Base-by-base conservation (phyloP, 2,113 vertebrate genomes). In the Hyperopisus bebe region DNA sequence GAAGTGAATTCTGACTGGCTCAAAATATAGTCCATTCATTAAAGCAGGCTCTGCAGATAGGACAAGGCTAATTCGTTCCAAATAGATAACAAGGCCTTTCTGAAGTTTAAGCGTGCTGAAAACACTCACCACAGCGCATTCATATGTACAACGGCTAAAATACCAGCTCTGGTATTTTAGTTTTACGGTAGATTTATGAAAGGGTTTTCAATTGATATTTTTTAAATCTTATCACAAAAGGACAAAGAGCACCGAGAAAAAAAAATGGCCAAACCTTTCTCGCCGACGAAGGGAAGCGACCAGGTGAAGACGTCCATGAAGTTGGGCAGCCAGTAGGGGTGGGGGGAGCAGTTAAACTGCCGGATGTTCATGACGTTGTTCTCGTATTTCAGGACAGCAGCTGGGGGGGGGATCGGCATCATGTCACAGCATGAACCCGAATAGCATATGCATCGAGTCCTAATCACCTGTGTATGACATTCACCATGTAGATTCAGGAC, bases 221-320 rank as follows among this genome's bases (percentile, higher is more conserved):
- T 19, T 8, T 1, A 42, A 80, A 80, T 19, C 35, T 42, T 17
- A 42, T 80, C 58, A 46, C 11, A 70, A 6, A 44, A 35, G 7
- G 27, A 77, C 13, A 50, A 19, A 31, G 66, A 9, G 46, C 2
- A 21, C 15, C 5, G 31, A 27, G 50, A 35, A 31, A 39, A 27
- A 50, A 15, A 27, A 80, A 15, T 3, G 24, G 15, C 88, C 84
- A 3, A 91, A 97, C 96, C 96, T 94, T 97, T 97, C 90, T 97
- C 96, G 86, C 96, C 96, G 8, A 97, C 96, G 83, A 97, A 97
- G 0, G 96, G 96, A 91, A 97, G 95, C n/a, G 96, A 97, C 96
- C 96, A 97, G 91, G 96, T 97, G 92, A 97, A 97, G 86, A 96
- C 96, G n/a, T 97, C 96, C 96, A 97, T 97, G 93, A 97, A 97